phyloP scores from a whole-genome alignment of 2,888 invertebrate genomes.

The Ypsolopha sequella region DNA sequence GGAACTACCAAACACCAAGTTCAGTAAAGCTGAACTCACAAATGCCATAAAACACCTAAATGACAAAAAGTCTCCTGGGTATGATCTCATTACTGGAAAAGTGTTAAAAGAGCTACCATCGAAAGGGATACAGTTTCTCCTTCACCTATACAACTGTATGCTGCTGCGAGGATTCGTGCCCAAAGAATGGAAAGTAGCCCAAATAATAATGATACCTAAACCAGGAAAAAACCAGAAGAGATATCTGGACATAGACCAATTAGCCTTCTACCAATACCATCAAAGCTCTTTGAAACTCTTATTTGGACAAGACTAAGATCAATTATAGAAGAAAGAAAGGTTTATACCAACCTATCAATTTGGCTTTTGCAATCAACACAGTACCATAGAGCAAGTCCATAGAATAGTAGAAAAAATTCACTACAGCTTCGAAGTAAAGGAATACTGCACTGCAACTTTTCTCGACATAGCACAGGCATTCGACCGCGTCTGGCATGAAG shows the following conservation, averaged over 20 bases:
- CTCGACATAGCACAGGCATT: constrained; percentile 16
- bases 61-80: constrained; percentile 13
- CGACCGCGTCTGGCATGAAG: constrained; percentile 16
- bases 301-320: not conserved
- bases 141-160: constrained; percentile 9
- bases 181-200: constrained; percentile 13
- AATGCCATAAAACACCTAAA: constrained; percentile 3
- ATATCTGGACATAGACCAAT: constrained; percentile 13
- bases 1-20: too few species aligned
- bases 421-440: constrained; percentile 9
- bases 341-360: constrained; percentile 11
- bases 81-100: constrained; percentile 11
- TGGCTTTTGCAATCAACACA: constrained; percentile 6
- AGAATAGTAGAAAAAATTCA: constrained; percentile 6
- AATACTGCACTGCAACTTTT: constrained; percentile 14
- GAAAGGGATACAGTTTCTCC: constrained; percentile 7
- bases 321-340: too few species aligned
- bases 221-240: constrained; percentile 12
- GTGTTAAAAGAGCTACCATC: constrained; percentile 10
- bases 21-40: constrained; percentile 1
- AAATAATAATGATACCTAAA: constrained; percentile 15
- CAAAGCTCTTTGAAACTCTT: constrained; percentile 10
- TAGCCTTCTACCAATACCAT: constrained; percentile 13
- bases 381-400: constrained; percentile 6
- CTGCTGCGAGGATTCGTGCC: too few species aligned